Conservation (phyloP, 2,113 vertebrate species). For the Clarias macrocephalus region DNA sequence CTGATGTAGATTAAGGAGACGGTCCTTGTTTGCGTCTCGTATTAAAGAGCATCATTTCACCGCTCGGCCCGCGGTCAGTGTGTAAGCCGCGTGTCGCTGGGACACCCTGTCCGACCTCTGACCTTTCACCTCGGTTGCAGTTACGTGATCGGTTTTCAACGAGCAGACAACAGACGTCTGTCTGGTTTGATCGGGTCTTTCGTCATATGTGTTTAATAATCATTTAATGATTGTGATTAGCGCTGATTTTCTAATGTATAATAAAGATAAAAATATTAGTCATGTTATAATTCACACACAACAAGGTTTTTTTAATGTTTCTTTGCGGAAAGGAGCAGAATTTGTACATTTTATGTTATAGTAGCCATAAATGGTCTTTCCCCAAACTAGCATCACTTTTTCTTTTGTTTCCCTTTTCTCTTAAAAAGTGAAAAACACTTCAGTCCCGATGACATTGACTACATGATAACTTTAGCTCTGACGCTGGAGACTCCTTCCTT, state of each 20-base stretch:
- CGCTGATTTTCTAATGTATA: background rate
- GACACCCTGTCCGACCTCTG: conserved; percentile 61
- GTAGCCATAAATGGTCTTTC: background rate
- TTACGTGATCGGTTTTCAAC: conserved; percentile 69
- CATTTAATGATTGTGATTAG: background rate
- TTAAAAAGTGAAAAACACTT: background rate
- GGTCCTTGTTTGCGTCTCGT: conserved; percentile 46
- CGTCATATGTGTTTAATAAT: background rate
- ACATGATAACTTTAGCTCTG: background rate
- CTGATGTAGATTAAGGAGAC: conserved; percentile 37
- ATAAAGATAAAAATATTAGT: background rate
- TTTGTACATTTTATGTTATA: background rate
- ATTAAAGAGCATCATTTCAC: conserved; percentile 4
- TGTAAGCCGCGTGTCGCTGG: conserved; percentile 63
- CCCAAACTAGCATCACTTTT: background rate
- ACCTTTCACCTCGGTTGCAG: conserved; percentile 57
- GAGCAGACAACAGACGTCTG: conserved; percentile 69
- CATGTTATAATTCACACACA: background rate
- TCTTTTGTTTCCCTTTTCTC: background rate
- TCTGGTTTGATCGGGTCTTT: conserved; percentile 62
- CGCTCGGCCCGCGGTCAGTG: conserved; percentile 13
- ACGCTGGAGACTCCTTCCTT: conserved; percentile 4
- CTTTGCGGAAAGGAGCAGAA: background rate
- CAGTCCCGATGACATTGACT: background rate
- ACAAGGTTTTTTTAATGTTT: background rate